These are phyloP conservation scores for Spilarctia lutea DNA, from an alignment of 2,888 invertebrate genomes.

Conservation along the genomic window DNA sequence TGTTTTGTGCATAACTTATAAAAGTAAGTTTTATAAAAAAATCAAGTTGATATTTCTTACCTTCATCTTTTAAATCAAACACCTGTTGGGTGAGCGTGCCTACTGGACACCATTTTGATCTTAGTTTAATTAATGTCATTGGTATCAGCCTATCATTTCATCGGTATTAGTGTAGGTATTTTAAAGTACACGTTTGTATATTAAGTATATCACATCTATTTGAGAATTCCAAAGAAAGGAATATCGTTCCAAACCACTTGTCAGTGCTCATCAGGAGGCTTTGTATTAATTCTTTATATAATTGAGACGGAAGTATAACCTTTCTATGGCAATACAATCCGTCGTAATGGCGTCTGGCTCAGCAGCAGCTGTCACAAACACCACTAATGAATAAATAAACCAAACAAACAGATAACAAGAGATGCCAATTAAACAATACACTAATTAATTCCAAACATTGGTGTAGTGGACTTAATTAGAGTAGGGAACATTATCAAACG, in stretches of 20 bases:
- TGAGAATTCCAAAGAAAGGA: not conserved
- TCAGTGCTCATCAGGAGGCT: not conserved
- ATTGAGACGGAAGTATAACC: conserved; percentile 14
- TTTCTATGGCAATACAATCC: conserved; percentile 53
- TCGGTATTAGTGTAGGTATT: not conserved
- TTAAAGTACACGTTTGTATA: not conserved
- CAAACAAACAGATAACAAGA: conserved; percentile 86
- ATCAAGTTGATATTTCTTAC: conserved; percentile 13
- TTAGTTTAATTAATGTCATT: not conserved
- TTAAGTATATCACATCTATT: not conserved
- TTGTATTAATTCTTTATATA: not conserved
- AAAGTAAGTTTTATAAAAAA: not conserved
- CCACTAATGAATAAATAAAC: conserved; percentile 86
- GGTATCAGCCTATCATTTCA: not conserved
- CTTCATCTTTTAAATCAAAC: conserved; percentile 26
- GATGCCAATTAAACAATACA: conserved; percentile 87
- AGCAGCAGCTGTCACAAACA: conserved; percentile 80
- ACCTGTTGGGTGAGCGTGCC: conserved; percentile 35
- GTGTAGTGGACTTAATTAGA: conserved; percentile 86
- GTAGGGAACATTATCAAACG: conserved; percentile 74
- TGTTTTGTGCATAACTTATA: not conserved
- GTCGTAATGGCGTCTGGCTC: conserved; percentile 64
- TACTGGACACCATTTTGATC: not conserved
- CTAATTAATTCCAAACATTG: conserved; percentile 87
- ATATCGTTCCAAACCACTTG: not conserved